These are phyloP conservation scores for Drosophila melanocephala DNA, from an alignment of 2,888 invertebrate genomes.

Conservation along the genomic window DNA sequence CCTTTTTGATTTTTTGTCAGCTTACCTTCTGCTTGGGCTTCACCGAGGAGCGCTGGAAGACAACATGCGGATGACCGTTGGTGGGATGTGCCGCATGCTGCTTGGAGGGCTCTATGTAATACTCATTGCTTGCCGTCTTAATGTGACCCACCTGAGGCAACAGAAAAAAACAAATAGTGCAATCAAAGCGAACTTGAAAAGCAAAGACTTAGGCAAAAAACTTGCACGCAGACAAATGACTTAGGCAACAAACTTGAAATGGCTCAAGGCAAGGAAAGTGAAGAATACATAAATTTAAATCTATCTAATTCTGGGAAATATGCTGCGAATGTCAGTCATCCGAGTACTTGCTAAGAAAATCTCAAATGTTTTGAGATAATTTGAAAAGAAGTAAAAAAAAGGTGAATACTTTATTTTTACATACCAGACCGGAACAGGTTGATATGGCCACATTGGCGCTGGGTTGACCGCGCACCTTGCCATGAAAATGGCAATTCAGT, in stretches of 20 bases:
- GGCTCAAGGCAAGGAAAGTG: neutral
- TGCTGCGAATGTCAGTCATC: neutral
- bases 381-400: neutral
- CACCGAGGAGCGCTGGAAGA: conserved; percentile 90
- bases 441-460: conserved; percentile 91
- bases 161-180: neutral
- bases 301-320: neutral
- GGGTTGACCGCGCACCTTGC: conserved; percentile 90
- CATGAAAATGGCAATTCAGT: conserved; percentile 92
- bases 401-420: conserved; percentile 76
- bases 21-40: conserved; percentile 76
- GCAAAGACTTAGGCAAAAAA: conserved; percentile 51
- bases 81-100: conserved; percentile 85
- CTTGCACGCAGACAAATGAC: conserved; percentile 32
- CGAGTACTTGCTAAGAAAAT: neutral
- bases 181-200: neutral
- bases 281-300: neutral
- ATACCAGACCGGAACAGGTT: conserved; percentile 93
- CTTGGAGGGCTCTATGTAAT: conserved; percentile 90
- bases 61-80: conserved; percentile 88
- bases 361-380: neutral
- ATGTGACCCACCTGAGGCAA: conserved; percentile 88
- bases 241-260: conserved; percentile 37
- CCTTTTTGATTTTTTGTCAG: neutral
- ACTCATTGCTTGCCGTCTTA: conserved; percentile 89